Conservation (phyloP, 2,797 vertebrate species). For the Coendou prehensilis region DNA sequence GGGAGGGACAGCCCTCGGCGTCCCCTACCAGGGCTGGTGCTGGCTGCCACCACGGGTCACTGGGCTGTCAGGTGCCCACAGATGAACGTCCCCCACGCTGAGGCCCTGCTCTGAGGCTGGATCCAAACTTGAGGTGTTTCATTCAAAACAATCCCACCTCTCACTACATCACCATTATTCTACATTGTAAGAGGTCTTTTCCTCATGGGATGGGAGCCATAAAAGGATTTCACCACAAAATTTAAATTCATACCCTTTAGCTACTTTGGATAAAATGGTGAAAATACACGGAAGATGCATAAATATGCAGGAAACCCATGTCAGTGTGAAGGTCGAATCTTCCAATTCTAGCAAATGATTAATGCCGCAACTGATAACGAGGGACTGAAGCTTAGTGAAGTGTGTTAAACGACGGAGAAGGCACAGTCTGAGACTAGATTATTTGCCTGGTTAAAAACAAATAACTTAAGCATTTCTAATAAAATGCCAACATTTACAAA, state of each 20-base stretch:
- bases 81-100: background rate
- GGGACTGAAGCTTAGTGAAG: background rate
- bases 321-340: background rate
- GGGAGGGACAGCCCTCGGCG: background rate
- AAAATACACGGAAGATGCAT: background rate
- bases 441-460: background rate
- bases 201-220: background rate
- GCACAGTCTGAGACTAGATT: background rate
- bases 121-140: background rate
- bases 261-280: background rate
- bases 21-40: background rate
- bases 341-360: background rate
- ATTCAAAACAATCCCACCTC: background rate
- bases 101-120: background rate
- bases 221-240: background rate
- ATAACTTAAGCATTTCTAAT: background rate
- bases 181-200: background rate
- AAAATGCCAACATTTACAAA: slow-evolving; percentile 4
- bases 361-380: background rate
- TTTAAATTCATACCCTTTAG: background rate
- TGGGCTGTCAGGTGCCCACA: background rate
- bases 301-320: background rate
- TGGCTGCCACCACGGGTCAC: background rate
- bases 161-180: background rate
- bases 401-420: background rate